Evolutionary conservation across 2,888 invertebrate species (phyloP).

Genomic region (Leuctra nigra): DNA sequence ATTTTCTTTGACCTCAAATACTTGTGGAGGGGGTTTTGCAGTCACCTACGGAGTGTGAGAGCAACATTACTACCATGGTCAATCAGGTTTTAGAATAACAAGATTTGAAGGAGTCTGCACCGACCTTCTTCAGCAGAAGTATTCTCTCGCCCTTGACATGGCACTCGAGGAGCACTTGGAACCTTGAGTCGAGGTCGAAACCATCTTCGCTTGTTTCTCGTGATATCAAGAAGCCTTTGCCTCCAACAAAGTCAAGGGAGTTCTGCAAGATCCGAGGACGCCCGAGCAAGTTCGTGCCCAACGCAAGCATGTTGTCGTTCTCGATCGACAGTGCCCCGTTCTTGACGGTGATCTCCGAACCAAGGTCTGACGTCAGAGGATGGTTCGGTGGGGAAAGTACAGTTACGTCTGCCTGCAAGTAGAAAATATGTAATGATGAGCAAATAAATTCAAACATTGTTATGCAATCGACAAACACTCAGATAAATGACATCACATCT

Average conservation of each 20-base stretch:
- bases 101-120: too few relatives aligned
- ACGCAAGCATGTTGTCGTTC: constrained; percentile 44
- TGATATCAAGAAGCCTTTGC: constrained; percentile 54
- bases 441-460: background rate
- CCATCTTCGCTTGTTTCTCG: constrained; percentile 43
- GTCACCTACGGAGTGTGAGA: too few relatives aligned
- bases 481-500: background rate
- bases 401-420: constrained; percentile 52
- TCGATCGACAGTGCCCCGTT: constrained; percentile 53
- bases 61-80: too few relatives aligned
- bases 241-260: constrained; percentile 46
- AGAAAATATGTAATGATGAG: background rate
- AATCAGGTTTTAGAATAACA: too few relatives aligned
- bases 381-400: constrained; percentile 40
- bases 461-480: background rate
- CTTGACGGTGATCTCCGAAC: constrained; percentile 48
- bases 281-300: constrained; percentile 48
- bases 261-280: constrained; percentile 46
- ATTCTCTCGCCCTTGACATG: constrained; percentile 47
- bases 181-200: background rate
- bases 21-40: too few relatives aligned
- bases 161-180: constrained; percentile 35
- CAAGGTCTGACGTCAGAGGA: constrained; percentile 42
- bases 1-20: too few relatives aligned
- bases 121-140: constrained; percentile 47